Evolutionary conservation across 1,140 invertebrate species (phyloP).

Genomic region (Bombus terrestris): DNA sequence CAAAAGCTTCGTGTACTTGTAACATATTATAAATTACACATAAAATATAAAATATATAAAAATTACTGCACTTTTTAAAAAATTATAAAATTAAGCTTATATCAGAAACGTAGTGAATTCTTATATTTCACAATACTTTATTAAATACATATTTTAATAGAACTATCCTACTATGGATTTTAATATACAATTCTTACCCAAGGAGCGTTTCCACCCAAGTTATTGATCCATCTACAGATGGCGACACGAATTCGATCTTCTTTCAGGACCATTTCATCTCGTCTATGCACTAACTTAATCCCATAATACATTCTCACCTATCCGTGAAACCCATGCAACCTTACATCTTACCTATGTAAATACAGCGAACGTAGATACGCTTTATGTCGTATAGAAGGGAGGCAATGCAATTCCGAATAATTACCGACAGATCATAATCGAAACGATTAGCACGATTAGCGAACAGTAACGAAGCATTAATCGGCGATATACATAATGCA

Average conservation of each 20-base stretch:
- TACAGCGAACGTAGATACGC: background rate
- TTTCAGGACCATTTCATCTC: background rate
- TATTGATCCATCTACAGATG: background rate
- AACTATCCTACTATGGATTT: background rate
- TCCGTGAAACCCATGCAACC: background rate
- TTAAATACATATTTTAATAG: background rate
- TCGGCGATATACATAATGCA: slow-evolving; percentile 8
- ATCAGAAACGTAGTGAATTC: too few species aligned
- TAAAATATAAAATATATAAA: background rate
- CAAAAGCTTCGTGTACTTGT: background rate
- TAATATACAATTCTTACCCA: background rate
- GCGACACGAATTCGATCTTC: background rate
- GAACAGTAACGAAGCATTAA: background rate
- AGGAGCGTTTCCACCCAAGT: too few species aligned
- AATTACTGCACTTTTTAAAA: background rate
- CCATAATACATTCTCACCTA: background rate
- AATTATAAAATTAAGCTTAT: background rate
- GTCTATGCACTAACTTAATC: background rate
- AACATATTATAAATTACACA: background rate
- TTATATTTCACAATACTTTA: too few species aligned
- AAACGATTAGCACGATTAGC: background rate
- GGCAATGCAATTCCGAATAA: background rate
- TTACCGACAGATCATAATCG: background rate
- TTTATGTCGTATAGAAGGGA: background rate
- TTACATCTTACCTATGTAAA: background rate